phyloP scores from a whole-genome alignment of 2,797 vertebrate genomes.

The Fistularia commersonii region DNA sequence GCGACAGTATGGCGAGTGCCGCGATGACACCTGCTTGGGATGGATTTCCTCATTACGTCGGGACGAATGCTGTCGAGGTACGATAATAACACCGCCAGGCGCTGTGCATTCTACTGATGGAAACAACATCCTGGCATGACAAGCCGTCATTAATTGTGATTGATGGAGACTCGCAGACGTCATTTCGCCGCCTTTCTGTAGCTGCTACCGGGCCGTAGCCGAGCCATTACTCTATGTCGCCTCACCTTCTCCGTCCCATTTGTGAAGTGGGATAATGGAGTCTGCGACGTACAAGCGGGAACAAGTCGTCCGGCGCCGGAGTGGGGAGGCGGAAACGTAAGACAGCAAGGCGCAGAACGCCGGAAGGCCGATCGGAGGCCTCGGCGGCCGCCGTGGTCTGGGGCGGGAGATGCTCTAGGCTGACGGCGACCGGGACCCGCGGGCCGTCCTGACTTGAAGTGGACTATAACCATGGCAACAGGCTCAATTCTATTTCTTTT shows the following conservation, averaged over 20 bases:
- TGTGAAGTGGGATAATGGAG: conserved; percentile 60
- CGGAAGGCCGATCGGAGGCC: neutral
- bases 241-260: conserved; percentile 54
- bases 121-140: conserved; percentile 48
- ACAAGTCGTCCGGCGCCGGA: conserved; percentile 8
- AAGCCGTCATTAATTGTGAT: conserved; percentile 72
- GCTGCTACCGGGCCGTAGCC: conserved; percentile 60
- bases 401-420: no score
- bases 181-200: conserved; percentile 70
- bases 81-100: conserved; percentile 4
- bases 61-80: conserved; percentile 4
- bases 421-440: no score
- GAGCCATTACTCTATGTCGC: conserved; percentile 71
- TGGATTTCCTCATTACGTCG: neutral
- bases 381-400: no score
- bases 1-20: no score
- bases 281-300: conserved; percentile 21
- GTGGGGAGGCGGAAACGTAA: conserved; percentile 16
- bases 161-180: conserved; percentile 59
- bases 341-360: conserved; percentile 8
- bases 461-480: conserved; percentile 29
- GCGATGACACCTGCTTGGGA: no score
- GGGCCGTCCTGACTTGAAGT: conserved; percentile 24
- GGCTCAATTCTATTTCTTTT: conserved; percentile 15
- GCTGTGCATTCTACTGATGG: conserved; percentile 34